phyloP scores from a whole-genome alignment of 2,113 vertebrate genomes.

The Galeopterus variegatus region DNA sequence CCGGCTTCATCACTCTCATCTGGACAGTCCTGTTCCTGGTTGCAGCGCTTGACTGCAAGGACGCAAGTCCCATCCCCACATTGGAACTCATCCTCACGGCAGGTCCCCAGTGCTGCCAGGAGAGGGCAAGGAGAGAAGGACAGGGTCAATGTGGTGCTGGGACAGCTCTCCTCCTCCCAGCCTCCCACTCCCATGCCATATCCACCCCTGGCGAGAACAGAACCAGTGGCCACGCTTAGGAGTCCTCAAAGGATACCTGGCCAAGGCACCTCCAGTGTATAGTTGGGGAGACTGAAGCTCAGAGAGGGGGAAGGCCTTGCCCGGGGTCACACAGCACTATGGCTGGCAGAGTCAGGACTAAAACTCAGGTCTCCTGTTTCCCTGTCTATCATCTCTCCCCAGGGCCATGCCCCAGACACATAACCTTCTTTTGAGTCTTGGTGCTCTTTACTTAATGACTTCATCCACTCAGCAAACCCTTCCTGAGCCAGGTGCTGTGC shows the following conservation, averaged over 20 bases:
- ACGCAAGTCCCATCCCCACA: slow-evolving; percentile 96
- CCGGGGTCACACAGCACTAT: slow-evolving; percentile 42
- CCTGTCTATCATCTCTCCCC: not conserved
- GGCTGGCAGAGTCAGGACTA: not conserved
- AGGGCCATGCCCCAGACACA: not conserved
- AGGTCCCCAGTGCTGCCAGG: slow-evolving; percentile 90
- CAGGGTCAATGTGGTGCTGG: not conserved
- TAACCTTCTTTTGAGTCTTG: not conserved
- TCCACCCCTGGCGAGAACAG: not conserved
- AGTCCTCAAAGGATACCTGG: slow-evolving; percentile 45
- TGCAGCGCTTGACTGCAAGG: slow-evolving; percentile 95
- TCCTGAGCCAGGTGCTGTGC: not conserved
- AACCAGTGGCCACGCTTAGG: slow-evolving; percentile 38
- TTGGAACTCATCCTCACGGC: slow-evolving; percentile 96
- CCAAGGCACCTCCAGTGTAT: slow-evolving; percentile 61
- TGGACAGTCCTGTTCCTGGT: slow-evolving; percentile 94
- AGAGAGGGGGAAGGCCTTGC: slow-evolving; percentile 75
- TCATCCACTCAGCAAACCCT: not conserved
- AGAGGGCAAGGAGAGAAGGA: slow-evolving; percentile 14
- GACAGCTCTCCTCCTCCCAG: not conserved
- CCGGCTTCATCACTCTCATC: slow-evolving; percentile 96
- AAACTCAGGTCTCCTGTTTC: slow-evolving; percentile 30
- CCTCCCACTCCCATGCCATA: not conserved
- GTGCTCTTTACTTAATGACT: not conserved
- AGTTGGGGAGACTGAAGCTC: slow-evolving; percentile 83